Percentiles rank a stretch among this genome's conserved stretches.
These are phyloP conservation scores for Quiscalus mexicanus DNA, from an alignment of 2,113 vertebrate species.

Conservation along the genomic window DNA sequence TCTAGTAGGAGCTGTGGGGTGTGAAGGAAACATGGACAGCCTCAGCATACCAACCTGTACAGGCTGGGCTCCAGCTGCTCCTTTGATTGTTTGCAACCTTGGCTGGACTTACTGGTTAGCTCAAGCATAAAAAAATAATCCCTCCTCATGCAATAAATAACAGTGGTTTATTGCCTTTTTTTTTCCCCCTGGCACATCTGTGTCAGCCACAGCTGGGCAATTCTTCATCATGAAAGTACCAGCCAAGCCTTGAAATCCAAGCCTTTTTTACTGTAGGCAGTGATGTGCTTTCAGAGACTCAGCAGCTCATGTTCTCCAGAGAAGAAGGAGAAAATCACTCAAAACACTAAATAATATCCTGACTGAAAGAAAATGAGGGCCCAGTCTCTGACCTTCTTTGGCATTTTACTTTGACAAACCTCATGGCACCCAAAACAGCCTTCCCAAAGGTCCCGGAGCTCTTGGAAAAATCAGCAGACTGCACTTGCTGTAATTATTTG, in stretches of 20 bases:
- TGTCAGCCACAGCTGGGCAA: not conserved
- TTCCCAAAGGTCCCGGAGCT: not conserved
- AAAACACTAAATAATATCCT: not conserved
- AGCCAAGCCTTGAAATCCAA: not conserved
- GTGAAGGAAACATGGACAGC: not conserved
- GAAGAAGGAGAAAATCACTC: not conserved
- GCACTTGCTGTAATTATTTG: not conserved
- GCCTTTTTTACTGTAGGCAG: not conserved
- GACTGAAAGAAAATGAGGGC: not conserved
- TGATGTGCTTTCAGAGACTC: not conserved
- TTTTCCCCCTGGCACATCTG: not conserved
- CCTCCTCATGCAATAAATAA: fast-evolving
- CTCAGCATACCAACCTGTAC: fast-evolving
- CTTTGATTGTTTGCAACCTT: not conserved
- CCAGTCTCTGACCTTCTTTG: not conserved
- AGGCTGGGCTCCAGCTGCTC: not conserved
- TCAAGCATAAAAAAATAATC: not conserved
- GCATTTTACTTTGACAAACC: not conserved
- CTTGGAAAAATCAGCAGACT: not conserved
- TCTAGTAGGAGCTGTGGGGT: not conserved
- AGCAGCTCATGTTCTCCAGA: not conserved
- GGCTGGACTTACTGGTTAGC: not conserved
- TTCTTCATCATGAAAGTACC: not conserved
- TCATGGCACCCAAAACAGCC: not conserved
- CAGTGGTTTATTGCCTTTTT: not conserved